Evolutionary conservation across 37 sponge, comb jelly and placozoan species (phyloP), one percentile per base, ranked within the genome.

Genomic region (Aphrocallistes beatrix): DNA sequence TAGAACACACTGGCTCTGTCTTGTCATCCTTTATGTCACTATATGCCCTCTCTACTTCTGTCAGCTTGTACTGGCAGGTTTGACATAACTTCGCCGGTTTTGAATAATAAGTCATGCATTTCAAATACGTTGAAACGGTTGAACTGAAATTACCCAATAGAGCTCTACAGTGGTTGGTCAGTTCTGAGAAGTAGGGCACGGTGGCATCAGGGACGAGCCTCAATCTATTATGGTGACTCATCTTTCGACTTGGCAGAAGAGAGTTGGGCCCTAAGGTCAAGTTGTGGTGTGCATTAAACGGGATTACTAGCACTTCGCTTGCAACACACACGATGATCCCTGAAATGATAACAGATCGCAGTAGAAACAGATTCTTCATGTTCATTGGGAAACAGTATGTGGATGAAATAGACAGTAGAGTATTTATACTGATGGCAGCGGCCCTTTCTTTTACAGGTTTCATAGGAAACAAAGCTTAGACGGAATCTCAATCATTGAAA

Each of bases 41-140:
- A 13, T 60, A 60, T 30, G 75, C 8, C 21, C 75, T 60, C 75
- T 60, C 75, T 25, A 60, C 17, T 32, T 21, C 75, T 19, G 75
- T 60, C 21, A 60, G 75, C n/a, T 60, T 60, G 75, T 60, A 60
- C n/a, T 60, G 75, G n/a, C 75, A 60, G 25, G 75, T 19, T 13
- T 60, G 75, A 60, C 75, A 60, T 30, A 60, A 28, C n/a, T 60
- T 60, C 6, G 75, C 75, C 1, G 75, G 75, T 60, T 60, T 60
- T 32, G 75, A 60, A 60, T 60, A 60, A 30, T 32, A 60, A 60
- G 75, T 60, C 75, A 60, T 60, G n/a, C 75, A 60, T 13, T 60
- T 60, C n/a, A 60, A 60, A 30, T 60, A 60, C 25, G 75, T 60
- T 3, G 75, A 60, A 25, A 60, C 75, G n/a, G 75, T 60, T 32